Percentiles rank a stretch among this genome's conserved stretches.
phyloP scores from a whole-genome alignment of 2,888 invertebrate genomes.

The Scaptodrosophila latifasciaeformis region DNA sequence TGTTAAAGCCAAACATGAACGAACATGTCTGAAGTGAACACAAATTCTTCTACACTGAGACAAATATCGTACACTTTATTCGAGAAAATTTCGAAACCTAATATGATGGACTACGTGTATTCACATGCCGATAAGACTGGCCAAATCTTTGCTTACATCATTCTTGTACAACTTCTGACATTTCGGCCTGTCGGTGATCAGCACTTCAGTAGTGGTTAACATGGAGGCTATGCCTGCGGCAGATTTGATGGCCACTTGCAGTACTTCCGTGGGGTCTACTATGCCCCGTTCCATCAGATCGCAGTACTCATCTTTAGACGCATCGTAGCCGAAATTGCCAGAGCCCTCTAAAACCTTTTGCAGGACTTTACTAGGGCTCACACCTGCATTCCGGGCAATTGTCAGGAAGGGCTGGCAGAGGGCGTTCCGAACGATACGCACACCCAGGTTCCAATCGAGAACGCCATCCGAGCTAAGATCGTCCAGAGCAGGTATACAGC shows the following conservation, averaged over 20 bases:
- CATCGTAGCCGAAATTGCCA: constrained; percentile 90
- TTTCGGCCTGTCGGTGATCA: constrained; percentile 91
- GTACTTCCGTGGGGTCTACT: constrained; percentile 93
- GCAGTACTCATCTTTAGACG: constrained; percentile 88
- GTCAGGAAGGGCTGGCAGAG: constrained; percentile 91
- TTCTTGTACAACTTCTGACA: constrained; percentile 77
- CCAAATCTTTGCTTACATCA: constrained; percentile 79
- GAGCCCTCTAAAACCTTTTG: constrained; percentile 89
- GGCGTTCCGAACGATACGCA: constrained; percentile 89
- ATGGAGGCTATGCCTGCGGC: constrained; percentile 95
- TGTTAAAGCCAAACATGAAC: no score
- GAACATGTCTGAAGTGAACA: no score
- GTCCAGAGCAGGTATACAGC: constrained; percentile 84
- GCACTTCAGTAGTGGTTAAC: constrained; percentile 94
- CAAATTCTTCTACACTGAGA: no score
- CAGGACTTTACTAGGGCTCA: constrained; percentile 91
- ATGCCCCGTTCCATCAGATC: constrained; percentile 95
- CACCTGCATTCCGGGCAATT: constrained; percentile 93
- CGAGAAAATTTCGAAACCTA: no score
- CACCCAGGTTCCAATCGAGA: constrained; percentile 79
- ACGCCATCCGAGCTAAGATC: constrained; percentile 78
- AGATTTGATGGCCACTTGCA: constrained; percentile 91
- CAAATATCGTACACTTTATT: no score
- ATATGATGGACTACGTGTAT: no score
- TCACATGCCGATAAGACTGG: constrained; percentile 79